Conservation (phyloP, 2,113 vertebrate genomes). For the Rhinoptilus africanus region DNA sequence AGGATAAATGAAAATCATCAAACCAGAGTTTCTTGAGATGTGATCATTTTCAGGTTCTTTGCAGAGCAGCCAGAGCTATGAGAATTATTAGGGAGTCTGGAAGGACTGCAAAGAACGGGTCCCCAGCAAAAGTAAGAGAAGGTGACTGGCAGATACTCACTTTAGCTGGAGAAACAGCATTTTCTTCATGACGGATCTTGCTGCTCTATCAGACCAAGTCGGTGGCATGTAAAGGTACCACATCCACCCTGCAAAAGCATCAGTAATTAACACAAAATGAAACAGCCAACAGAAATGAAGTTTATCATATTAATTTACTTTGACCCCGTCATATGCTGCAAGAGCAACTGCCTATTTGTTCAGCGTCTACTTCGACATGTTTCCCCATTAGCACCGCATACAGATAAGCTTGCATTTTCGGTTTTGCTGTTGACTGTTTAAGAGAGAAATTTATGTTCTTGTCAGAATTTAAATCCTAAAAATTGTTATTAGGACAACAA, state of each 20-base stretch:
- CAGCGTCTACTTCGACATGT: neutral
- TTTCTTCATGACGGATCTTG: neutral
- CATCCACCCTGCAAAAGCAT: slow-evolving; percentile 7
- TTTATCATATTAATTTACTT: neutral
- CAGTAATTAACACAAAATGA: neutral
- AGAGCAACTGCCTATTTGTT: neutral
- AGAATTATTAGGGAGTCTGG: neutral
- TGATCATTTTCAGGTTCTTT: neutral
- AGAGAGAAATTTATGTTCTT: neutral
- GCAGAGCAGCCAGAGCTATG: neutral
- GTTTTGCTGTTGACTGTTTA: neutral
- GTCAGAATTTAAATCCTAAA: neutral
- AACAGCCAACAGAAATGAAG: neutral
- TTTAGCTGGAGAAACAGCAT: neutral
- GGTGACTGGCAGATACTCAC: neutral
- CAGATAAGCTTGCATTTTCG: neutral
- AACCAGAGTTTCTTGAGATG: neutral
- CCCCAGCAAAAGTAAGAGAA: neutral
- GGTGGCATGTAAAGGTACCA: neutral
- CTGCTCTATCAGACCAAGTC: neutral
- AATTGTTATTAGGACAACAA: neutral
- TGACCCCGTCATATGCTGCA: neutral
- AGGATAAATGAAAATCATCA: neutral
- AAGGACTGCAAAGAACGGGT: neutral
- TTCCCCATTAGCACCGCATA: neutral